Percentiles rank a stretch among this genome's conserved stretches.
Evolutionary conservation across 2,113 vertebrate species (phyloP).

Genomic region (Larimichthys polyactis): DNA sequence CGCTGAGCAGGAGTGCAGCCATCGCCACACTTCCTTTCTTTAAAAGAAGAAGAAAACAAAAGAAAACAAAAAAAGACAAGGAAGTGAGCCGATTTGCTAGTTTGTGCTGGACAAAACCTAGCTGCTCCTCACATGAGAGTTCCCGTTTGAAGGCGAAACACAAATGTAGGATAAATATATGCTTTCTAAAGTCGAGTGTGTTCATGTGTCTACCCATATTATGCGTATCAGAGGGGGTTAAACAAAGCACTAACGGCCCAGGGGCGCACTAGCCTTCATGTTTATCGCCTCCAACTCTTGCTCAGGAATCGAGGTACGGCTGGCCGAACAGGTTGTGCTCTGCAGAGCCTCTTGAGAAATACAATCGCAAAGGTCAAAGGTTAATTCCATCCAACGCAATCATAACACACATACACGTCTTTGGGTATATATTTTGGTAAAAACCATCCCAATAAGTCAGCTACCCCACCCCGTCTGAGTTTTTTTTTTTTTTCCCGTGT

Average conservation of each 20-base stretch:
- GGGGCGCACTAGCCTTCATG: conserved; percentile 1
- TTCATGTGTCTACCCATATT: conserved; percentile 24
- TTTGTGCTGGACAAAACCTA: conserved; percentile 44
- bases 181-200: neutral
- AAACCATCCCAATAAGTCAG: conserved; percentile 60
- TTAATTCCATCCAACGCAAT: conserved; percentile 78
- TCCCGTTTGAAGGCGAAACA: conserved; percentile 16
- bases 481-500: neutral
- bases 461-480: conserved; percentile 66
- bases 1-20: conserved; percentile 77
- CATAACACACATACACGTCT: conserved; percentile 80
- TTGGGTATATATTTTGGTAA: conserved; percentile 79
- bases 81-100: conserved; percentile 23
- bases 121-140: conserved; percentile 17
- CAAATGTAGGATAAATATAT: conserved; percentile 20
- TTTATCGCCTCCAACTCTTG: conserved; percentile 21
- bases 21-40: conserved; percentile 33
- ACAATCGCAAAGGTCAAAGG: conserved; percentile 87
- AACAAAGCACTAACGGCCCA: neutral
- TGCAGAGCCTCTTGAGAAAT: conserved; percentile 74
- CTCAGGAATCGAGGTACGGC: conserved; percentile 60
- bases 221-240: conserved; percentile 5
- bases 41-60: neutral
- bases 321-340: conserved; percentile 69
- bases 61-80: neutral